A percentile compares a stretch with the other conserved stretches of the same genome.
These are phyloP conservation scores for Drosophila nebulosa DNA, from an alignment of 1,140 invertebrate species.

Conservation along the genomic window DNA sequence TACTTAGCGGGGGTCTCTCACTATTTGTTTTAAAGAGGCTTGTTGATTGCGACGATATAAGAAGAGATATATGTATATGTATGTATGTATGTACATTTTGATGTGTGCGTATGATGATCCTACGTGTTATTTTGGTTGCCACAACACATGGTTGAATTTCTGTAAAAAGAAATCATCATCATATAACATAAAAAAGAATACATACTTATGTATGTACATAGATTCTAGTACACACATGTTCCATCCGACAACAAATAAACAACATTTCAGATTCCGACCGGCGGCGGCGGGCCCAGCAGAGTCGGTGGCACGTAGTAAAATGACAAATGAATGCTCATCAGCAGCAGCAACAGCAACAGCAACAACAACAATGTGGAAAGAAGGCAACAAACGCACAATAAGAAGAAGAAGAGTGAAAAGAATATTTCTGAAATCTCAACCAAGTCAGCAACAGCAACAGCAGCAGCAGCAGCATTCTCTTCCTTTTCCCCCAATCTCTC, in stretches of 20 bases:
- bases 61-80: too few species aligned
- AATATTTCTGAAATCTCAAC: slow-evolving; percentile 71
- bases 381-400: slow-evolving; percentile 56
- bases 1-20: slow-evolving; percentile 75
- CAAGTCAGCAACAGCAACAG: slow-evolving; percentile 34
- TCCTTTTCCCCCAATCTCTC: not conserved
- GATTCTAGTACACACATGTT: slow-evolving; percentile 71
- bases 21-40: slow-evolving; percentile 56
- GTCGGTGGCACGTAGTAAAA: slow-evolving; percentile 78
- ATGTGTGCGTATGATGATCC: slow-evolving; percentile 36
- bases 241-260: slow-evolving; percentile 66
- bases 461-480: slow-evolving; percentile 19
- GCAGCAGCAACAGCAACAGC: slow-evolving; percentile 15
- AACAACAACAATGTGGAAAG: slow-evolving; percentile 45
- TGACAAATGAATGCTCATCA: slow-evolving; percentile 78
- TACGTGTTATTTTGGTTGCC: slow-evolving; percentile 74
- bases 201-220: slow-evolving; percentile 34
- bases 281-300: slow-evolving; percentile 25
- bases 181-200: slow-evolving; percentile 43
- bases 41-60: slow-evolving; percentile 3
- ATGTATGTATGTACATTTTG: not conserved
- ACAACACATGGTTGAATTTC: slow-evolving; percentile 74
- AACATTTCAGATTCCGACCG: slow-evolving; percentile 20
- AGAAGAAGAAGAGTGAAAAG: slow-evolving; percentile 47
- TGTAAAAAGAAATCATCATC: slow-evolving; percentile 40